A percentile compares a stretch with the other conserved stretches of the same genome.
phyloP scores from a whole-genome alignment of 2,888 invertebrate genomes.

The Drosophila setosimentum region DNA sequence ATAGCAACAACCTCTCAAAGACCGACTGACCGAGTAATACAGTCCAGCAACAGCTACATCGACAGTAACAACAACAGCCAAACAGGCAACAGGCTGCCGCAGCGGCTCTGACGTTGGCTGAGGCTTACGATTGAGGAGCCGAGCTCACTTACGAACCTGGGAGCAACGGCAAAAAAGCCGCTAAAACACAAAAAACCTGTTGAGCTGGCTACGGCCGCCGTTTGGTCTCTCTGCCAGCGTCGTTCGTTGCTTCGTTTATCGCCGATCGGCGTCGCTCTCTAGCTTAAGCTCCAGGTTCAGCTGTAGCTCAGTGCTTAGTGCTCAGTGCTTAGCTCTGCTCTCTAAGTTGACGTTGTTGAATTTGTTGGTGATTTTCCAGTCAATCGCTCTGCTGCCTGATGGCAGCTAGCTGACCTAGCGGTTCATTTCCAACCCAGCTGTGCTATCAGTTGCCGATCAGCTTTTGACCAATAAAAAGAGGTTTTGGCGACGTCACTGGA shows the following conservation, averaged over 20 bases:
- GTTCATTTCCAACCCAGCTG: conserved; percentile 80
- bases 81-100: conserved; percentile 55
- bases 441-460: conserved; percentile 79
- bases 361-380: conserved; percentile 75
- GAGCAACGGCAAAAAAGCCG: conserved; percentile 75
- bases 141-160: conserved; percentile 61
- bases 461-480: conserved; percentile 82
- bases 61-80: conserved; percentile 39
- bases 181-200: conserved; percentile 75
- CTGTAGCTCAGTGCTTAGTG: conserved; percentile 11
- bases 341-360: conserved; percentile 57
- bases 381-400: conserved; percentile 36
- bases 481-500: conserved; percentile 64
- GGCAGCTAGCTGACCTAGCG: conserved; percentile 70
- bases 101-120: conserved; percentile 30
- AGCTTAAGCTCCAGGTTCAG: conserved; percentile 10
- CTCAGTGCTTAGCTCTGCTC: conserved; percentile 14
- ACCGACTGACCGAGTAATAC: conserved; percentile 86
- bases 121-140: conserved; percentile 50
- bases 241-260: conserved; percentile 77
- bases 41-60: conserved; percentile 77
- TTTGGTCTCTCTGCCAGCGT: conserved; percentile 72
- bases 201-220: conserved; percentile 51
- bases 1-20: conserved; percentile 86
- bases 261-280: conserved; percentile 48